Conservation (phyloP, 2,797 vertebrate species). For the Galagoides demidoff region DNA sequence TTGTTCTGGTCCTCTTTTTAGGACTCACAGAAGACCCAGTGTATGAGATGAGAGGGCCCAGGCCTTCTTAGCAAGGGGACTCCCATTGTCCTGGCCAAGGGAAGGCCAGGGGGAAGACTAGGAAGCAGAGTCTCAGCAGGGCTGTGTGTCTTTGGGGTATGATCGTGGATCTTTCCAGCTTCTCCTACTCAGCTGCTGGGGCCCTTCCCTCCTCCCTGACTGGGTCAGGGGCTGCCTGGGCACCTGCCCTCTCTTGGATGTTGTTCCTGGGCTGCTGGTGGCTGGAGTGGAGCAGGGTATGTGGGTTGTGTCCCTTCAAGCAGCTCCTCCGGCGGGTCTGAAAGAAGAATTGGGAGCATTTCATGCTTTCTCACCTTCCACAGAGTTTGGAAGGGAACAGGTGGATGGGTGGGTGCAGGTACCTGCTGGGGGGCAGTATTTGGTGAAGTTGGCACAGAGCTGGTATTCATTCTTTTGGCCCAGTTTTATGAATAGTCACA, state of each 20-base stretch:
- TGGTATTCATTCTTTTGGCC: background rate
- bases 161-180: accelerated
- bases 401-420: background rate
- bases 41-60: background rate
- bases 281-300: background rate
- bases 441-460: background rate
- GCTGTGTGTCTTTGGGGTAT: background rate
- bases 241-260: background rate
- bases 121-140: background rate
- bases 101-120: background rate
- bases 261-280: background rate
- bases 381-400: background rate
- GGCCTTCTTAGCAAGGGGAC: background rate
- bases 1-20: background rate
- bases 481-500: conserved; percentile 52
- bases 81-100: background rate
- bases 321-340: background rate
- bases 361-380: background rate
- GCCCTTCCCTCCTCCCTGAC: background rate
- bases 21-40: background rate
- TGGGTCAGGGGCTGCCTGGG: background rate
- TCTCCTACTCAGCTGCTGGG: background rate
- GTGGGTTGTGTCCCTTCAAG: background rate
- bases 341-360: background rate
- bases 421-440: background rate